Conservation (phyloP, 2,113 vertebrate genomes). For the Dascyllus trimaculatus region DNA sequence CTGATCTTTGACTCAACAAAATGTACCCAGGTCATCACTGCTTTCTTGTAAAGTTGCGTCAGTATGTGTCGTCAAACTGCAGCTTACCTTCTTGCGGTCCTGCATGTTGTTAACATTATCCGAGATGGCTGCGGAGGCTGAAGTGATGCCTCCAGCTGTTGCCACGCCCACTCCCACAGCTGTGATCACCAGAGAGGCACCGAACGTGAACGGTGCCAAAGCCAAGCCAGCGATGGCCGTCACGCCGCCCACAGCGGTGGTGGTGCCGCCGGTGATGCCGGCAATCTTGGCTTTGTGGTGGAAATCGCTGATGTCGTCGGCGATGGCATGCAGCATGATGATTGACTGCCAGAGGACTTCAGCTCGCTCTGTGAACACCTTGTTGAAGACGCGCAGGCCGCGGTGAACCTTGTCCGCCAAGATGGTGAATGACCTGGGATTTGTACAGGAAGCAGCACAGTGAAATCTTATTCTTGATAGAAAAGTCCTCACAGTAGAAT, state of each 20-base stretch:
- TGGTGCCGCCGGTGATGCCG: constrained; percentile 82
- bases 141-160: constrained; percentile 77
- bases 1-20: too few species aligned
- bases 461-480: too few species aligned
- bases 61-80: neutral
- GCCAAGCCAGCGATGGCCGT: constrained; percentile 81
- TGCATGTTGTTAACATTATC: constrained; percentile 79
- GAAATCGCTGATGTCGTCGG: constrained; percentile 78
- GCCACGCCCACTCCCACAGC: constrained; percentile 80
- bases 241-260: constrained; percentile 80
- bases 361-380: constrained; percentile 81
- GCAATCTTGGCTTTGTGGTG: constrained; percentile 82
- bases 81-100: constrained; percentile 79
- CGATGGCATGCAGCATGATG: constrained; percentile 74
- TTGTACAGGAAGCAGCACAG: neutral
- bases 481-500: too few species aligned
- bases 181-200: constrained; percentile 78
- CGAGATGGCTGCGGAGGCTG: constrained; percentile 78
- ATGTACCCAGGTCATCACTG: too few species aligned
- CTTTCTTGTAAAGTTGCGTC: too few species aligned
- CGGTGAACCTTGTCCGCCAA: constrained; percentile 80
- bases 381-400: constrained; percentile 82
- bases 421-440: constrained; percentile 74
- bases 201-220: constrained; percentile 79
- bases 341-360: constrained; percentile 84